Evolutionary conservation across 2,888 invertebrate genomes (phyloP), one percentile per base, ranked within the genome.

Genomic region (Patella depressa): DNA sequence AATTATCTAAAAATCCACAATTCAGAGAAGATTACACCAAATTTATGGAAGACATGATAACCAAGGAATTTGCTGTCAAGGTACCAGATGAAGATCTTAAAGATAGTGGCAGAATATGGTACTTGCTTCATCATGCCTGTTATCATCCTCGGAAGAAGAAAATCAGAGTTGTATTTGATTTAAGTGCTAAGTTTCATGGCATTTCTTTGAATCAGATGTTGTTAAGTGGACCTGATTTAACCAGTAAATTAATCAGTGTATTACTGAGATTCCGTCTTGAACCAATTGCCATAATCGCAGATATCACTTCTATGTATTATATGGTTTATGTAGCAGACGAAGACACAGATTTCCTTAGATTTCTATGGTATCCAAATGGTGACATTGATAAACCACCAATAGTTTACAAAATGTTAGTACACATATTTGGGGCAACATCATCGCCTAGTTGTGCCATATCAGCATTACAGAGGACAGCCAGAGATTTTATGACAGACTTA

Each of bases 1-100:
- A 53, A 53, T 17, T 65, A 14, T 19, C n/a, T 65, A 19, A 29
- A 24, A 59, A 29, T 29, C 29, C 65, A 5, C 11, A 65, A 2
- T 65, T 65, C 24, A 14, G 12, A 65, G 24, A 70, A 19, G 74
- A 77, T 17, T 78, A 79, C 57, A 57, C n/a, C 15, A 45, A 34
- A 9, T 82, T 80, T 72, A 80, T 77, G 82, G 24, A 75, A 3
- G 76, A 79, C 12, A 57, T 81, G 14, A 57, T 77, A 3, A 45
- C 55, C 15, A 71, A 79, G 45, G 77, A 76, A 15, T 75, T 74
- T 45, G 81, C 81, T 24, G 73, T 75, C 53, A 55, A 69, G 15
- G 72, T 79, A 2, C 75, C 76, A 14, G 17, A 24, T 12, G 69
- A 77, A 12, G 69, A 73, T 45, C 17, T 71, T 5, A 17, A 29